Evolutionary conservation across 2,113 vertebrate genomes (phyloP).

Genomic region (Hipposideros armiger): DNA sequence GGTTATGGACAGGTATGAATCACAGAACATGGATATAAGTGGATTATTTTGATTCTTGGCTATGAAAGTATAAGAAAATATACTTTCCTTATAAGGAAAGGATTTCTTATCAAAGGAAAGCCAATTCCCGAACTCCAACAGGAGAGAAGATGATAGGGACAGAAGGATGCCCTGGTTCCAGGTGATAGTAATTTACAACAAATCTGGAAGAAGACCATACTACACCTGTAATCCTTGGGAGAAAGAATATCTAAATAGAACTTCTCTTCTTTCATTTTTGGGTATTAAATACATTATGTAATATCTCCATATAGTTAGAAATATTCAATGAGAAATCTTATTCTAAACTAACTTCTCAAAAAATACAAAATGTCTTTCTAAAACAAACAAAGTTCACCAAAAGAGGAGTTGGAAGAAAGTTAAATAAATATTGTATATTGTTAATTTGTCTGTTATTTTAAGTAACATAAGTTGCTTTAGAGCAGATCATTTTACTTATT

Average conservation of each 20-base stretch:
- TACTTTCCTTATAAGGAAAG: background rate
- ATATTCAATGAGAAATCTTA: background rate
- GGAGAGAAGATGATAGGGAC: background rate
- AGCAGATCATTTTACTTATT: background rate
- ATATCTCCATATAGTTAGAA: background rate
- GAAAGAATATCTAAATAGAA: background rate
- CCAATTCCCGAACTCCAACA: background rate
- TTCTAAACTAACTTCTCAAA: background rate
- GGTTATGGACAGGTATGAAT: background rate
- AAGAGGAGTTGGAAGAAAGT: conserved; percentile 13
- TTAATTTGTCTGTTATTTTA: background rate
- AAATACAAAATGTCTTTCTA: background rate
- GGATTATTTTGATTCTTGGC: background rate
- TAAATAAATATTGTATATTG: background rate
- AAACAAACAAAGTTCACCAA: background rate
- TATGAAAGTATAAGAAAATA: background rate
- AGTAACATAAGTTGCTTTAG: background rate
- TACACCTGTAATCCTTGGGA: background rate
- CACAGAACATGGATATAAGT: background rate
- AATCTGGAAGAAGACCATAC: background rate
- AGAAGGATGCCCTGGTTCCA: background rate
- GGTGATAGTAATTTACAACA: background rate
- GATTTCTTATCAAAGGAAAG: background rate
- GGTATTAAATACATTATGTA: background rate
- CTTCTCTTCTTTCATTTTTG: background rate